Evolutionary conservation across 1,140 invertebrate species (phyloP), one percentile per base, ranked within the genome.

Genomic region (Dendrolimus kikuchii): DNA sequence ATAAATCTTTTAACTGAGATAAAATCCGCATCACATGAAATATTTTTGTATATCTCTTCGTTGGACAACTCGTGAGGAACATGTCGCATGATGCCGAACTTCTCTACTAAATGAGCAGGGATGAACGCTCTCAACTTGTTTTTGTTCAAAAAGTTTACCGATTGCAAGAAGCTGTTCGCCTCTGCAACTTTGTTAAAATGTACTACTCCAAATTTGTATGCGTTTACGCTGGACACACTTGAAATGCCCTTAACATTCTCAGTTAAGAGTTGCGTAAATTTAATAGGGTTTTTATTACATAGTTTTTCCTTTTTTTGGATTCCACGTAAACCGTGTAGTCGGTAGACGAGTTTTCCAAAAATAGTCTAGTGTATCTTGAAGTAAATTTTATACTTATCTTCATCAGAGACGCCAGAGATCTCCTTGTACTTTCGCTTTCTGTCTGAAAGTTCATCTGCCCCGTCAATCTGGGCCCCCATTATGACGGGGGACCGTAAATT

Each of bases 261-360:
- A 38, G 10, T 45, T 36, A 45, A 45, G 7, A 52, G 36, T 23
- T 52, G 7, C 4, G 56, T 58, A 0, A 61, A 4, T 5, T 10
- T 43, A 9, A 59, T 48, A 4, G 57, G 59, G 40, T 53, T 65
- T 56, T 59, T 65, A 7, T 60, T 65, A 5, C 56, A 53, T 5
- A 60, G 9, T 50, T 59, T 61, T 38, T 59, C 56, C 2, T 49
- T 36, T 10, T 58, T 40, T 3, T 47, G 1, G 53, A 56, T 48
- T 64, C 50, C 5, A 58, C 39, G 40, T 49, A 58, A 4, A 58
- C 62, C 5, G 46, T 39, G 38, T 37, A 59, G 23, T 56, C 60
- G 0, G 5, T n/a, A 37, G n/a, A 50, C 40, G 38, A 40, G 7
- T 57, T 59, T 38, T 62, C 60, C 7, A 55, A 43, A 40, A 55